Conservation (phyloP, 1,140 invertebrate species). For the Caerostris darwini region DNA sequence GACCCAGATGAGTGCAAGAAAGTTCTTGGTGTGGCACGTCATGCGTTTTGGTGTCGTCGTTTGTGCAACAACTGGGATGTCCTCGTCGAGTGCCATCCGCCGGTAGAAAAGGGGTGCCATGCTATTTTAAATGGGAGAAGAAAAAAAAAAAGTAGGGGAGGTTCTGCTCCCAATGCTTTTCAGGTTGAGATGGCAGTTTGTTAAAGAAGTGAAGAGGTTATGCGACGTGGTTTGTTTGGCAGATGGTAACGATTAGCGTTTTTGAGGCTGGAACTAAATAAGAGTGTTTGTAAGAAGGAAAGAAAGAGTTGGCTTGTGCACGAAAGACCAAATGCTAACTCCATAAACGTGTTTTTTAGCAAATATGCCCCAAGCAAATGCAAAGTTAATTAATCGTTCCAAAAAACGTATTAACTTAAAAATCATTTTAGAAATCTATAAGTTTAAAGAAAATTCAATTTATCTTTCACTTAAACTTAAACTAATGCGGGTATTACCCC, state of each 20-base stretch:
- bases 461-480: no score
- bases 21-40: background rate
- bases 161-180: constrained; percentile 45
- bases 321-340: no score
- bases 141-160: constrained; percentile 12
- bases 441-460: no score
- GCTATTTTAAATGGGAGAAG: constrained; percentile 39
- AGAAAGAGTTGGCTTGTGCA: background rate
- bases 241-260: background rate
- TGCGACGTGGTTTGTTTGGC: background rate
- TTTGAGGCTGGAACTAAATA: background rate
- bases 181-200: constrained; percentile 8
- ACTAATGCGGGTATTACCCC: no score
- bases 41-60: background rate
- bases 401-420: no score
- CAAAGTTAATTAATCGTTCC: no score
- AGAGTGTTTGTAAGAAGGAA: background rate
- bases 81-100: background rate
- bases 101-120: background rate
- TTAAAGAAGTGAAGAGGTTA: background rate
- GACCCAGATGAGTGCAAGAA: constrained; percentile 56
- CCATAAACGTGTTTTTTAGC: no score
- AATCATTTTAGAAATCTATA: no score
- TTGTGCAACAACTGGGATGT: background rate
- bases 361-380: no score